Evolutionary conservation across 2,797 vertebrate genomes (phyloP).

Genomic region (Notoglanidium macrostoma): DNA sequence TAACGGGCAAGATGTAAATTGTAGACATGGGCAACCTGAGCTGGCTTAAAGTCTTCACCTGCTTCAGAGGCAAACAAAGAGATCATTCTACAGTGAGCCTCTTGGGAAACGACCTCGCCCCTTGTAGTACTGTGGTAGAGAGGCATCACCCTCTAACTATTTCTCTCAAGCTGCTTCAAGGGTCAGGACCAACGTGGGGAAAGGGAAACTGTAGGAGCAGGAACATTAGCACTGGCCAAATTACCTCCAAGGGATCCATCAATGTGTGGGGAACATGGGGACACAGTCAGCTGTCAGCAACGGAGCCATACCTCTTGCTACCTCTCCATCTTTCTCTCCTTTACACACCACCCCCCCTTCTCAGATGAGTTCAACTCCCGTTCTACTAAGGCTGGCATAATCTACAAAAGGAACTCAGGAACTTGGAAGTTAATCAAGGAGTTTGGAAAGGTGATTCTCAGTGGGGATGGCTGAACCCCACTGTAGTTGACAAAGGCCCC

Average conservation of each 20-base stretch:
- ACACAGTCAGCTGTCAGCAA: background rate
- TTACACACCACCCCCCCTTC: background rate
- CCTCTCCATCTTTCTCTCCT: background rate
- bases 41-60: constrained; percentile 53
- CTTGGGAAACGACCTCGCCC: constrained; percentile 39
- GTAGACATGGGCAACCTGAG: constrained; percentile 61
- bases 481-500: constrained; percentile 27
- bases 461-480: constrained; percentile 2
- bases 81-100: constrained; percentile 57
- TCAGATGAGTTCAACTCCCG: background rate
- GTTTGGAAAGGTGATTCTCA: constrained; percentile 49
- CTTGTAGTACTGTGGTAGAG: constrained; percentile 29
- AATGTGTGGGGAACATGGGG: background rate
- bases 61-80: constrained; percentile 62
- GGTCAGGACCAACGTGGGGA: background rate
- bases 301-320: background rate
- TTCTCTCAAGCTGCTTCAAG: background rate
- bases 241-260: constrained; percentile 17
- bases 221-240: constrained; percentile 20
- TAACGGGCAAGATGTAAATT: constrained; percentile 29
- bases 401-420: constrained; percentile 31
- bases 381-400: background rate
- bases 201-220: constrained; percentile 8
- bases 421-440: constrained; percentile 43
- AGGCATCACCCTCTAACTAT: constrained; percentile 31